These are phyloP conservation scores for Lutraria lutraria DNA, from an alignment of 2,888 invertebrate genomes.

Conservation along the genomic window DNA sequence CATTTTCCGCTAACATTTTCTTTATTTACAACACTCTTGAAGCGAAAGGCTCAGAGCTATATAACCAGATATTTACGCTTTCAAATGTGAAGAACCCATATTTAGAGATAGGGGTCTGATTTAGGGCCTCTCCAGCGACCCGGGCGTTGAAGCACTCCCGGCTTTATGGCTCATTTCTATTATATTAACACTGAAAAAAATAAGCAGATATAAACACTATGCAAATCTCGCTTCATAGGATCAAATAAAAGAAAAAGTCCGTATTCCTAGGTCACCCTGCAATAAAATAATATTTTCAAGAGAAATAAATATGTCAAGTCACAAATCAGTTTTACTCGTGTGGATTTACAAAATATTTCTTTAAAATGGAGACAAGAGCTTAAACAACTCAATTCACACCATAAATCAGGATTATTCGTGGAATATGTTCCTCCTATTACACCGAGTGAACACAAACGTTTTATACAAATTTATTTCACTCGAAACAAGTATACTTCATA, in stretches of 20 bases:
- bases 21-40: conserved; percentile 61
- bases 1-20: conserved; percentile 61
- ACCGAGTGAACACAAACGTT: not conserved
- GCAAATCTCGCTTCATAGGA: conserved; percentile 59
- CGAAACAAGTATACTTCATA: not conserved
- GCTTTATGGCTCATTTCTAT: conserved; percentile 51
- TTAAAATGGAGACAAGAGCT: not conserved
- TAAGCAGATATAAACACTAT: conserved; percentile 70
- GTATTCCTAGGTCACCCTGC: conserved; percentile 54
- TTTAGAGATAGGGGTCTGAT: conserved; percentile 47
- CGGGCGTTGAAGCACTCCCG: conserved; percentile 35
- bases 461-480: too few species aligned
- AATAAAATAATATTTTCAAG: conserved; percentile 53
- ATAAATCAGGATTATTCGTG: not conserved
- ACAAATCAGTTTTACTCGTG: conserved; percentile 14
- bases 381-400: not conserved
- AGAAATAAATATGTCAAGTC: conserved; percentile 55
- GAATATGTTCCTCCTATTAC: not conserved
- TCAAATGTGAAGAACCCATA: conserved; percentile 45
- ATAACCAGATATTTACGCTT: conserved; percentile 59
- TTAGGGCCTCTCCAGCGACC: conserved; percentile 54
- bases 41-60: conserved; percentile 29
- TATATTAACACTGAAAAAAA: conserved; percentile 50
- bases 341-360: conserved; percentile 20
- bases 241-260: conserved; percentile 70